Evolutionary conservation across 1,140 invertebrate genomes (phyloP).

Genomic region (Drosophila truncata): DNA sequence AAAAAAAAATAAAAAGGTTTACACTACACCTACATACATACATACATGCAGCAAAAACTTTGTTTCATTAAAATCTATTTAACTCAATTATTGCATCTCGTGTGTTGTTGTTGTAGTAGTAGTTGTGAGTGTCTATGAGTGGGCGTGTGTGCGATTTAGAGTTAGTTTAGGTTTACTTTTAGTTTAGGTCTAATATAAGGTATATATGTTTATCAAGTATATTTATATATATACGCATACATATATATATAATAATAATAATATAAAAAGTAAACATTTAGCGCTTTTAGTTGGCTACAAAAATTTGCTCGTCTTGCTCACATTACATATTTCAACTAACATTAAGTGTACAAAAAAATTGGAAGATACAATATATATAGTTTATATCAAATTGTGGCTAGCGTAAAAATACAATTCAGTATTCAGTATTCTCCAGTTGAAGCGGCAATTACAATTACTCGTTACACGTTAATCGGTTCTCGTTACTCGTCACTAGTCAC

Average conservation of each 20-base stretch:
- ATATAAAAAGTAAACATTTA: conserved; percentile 69
- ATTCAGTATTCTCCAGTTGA: conserved; percentile 43
- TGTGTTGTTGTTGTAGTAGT: conserved; percentile 3
- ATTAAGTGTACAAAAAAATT: conserved; percentile 80
- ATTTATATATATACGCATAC: conserved; percentile 36
- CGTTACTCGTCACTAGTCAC: too few species aligned
- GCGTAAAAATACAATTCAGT: conserved; percentile 74
- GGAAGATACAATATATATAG: conserved; percentile 62
- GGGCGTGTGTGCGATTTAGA: conserved; percentile 46
- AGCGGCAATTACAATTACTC: conserved; percentile 54
- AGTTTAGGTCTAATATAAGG: conserved; percentile 54
- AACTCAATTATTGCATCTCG: conserved; percentile 78
- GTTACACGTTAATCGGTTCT: conserved; percentile 20
- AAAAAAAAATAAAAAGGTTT: conserved; percentile 34
- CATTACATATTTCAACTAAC: conserved; percentile 66
- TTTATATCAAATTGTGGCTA: conserved; percentile 79
- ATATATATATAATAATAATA: conserved; percentile 37
- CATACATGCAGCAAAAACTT: conserved; percentile 42
- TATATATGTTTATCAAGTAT: conserved; percentile 61
- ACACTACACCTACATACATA: conserved; percentile 50
- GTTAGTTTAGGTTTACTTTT: conserved; percentile 26
- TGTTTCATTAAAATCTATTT: conserved; percentile 71
- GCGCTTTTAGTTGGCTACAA: conserved; percentile 54
- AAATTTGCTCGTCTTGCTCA: conserved; percentile 52
- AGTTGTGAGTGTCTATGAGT: conserved; percentile 33